phyloP scores from a whole-genome alignment of 2,888 invertebrate species.

The Caenorhabditis uteleia region DNA sequence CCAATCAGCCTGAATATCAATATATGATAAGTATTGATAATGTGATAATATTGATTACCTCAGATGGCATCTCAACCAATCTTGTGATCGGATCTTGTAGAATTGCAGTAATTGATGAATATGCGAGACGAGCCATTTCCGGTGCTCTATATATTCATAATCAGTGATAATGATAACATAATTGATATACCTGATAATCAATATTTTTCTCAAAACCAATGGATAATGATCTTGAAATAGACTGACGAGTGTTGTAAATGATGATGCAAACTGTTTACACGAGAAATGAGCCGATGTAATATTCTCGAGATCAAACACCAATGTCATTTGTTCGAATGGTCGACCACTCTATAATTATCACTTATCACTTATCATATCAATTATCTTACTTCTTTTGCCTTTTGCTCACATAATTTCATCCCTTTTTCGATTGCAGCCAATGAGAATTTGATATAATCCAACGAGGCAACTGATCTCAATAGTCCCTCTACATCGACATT shows the following conservation, averaged over 20 bases:
- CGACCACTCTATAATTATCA: slow-evolving; percentile 55
- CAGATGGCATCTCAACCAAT: slow-evolving; percentile 68
- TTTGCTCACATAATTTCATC: slow-evolving; percentile 59
- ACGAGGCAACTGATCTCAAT: slow-evolving; percentile 65
- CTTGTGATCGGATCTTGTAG: slow-evolving; percentile 62
- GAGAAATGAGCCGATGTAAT: slow-evolving; percentile 67
- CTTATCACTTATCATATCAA: background rate
- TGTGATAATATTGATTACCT: slow-evolving; percentile 42
- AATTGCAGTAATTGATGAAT: slow-evolving; percentile 66
- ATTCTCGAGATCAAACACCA: slow-evolving; percentile 68
- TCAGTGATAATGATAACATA: background rate
- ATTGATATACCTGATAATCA: slow-evolving; percentile 56
- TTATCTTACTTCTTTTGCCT: slow-evolving; percentile 57
- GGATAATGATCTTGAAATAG: slow-evolving; percentile 70
- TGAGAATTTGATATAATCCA: slow-evolving; percentile 69
- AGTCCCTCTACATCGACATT: slow-evolving; percentile 69
- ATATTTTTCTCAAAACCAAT: slow-evolving; percentile 65
- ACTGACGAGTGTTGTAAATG: slow-evolving; percentile 68
- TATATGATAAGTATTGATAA: background rate
- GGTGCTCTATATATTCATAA: slow-evolving; percentile 55
- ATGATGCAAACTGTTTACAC: slow-evolving; percentile 67
- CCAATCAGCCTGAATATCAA: slow-evolving; percentile 57
- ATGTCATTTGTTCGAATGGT: slow-evolving; percentile 69
- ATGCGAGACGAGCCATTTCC: slow-evolving; percentile 68
- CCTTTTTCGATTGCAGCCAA: slow-evolving; percentile 68